phyloP scores from a whole-genome alignment of 2,888 invertebrate species.

The Agrochola lychnidis region DNA sequence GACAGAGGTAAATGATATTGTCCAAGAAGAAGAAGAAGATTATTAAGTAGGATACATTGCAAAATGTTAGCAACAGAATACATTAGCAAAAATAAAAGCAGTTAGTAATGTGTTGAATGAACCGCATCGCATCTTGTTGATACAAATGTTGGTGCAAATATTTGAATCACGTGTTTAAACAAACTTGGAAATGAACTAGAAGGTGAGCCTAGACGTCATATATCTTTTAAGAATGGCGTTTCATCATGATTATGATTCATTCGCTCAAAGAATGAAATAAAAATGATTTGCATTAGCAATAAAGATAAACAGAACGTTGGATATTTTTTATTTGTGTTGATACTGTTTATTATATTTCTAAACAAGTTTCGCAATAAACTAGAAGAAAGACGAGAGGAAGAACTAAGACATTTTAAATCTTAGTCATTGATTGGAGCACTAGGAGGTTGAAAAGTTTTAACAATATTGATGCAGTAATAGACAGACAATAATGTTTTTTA shows the following conservation, averaged over 20 bases:
- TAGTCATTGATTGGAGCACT: background rate
- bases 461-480: background rate
- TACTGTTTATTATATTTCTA: slow-evolving; percentile 17
- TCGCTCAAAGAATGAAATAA: slow-evolving; percentile 32
- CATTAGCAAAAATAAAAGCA: background rate
- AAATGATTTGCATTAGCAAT: slow-evolving; percentile 34
- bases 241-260: slow-evolving; percentile 53
- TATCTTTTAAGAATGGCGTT: slow-evolving; percentile 41
- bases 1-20: background rate
- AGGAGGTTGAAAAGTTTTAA: background rate
- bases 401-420: background rate
- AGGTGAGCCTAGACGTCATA: slow-evolving; percentile 54
- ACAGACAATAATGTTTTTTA: background rate
- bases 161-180: slow-evolving; percentile 42
- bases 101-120: slow-evolving; percentile 5
- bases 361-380: slow-evolving; percentile 1
- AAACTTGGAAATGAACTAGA: slow-evolving; percentile 36
- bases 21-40: background rate
- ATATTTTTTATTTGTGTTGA: slow-evolving; percentile 2
- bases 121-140: slow-evolving; percentile 27
- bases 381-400: background rate
- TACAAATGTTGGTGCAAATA: slow-evolving; percentile 41
- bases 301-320: slow-evolving; percentile 27
- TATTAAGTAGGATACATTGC: background rate
- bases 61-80: background rate